Base-by-base conservation (phyloP, 2,113 vertebrate genomes). In the Alosa alosa region DNA sequence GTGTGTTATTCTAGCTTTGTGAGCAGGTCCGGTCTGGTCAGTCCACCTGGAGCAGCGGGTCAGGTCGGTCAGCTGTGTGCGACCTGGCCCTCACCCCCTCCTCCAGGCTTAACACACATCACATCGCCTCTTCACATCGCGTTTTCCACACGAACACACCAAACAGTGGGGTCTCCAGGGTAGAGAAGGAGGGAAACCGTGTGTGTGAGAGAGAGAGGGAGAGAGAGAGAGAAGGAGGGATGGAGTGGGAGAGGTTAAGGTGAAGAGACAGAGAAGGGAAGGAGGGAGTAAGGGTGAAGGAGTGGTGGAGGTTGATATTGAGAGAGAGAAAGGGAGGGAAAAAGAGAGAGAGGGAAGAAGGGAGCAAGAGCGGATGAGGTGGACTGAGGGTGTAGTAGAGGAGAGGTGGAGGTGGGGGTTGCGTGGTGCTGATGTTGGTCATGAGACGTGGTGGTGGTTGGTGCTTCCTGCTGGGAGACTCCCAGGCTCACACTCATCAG, bases 1-100 rank as follows among this genome's bases (percentile, higher is more conserved):
- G 57, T 84, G 11, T 85, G 49, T 86, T 86, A 82, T 82, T 84
- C 25, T 83, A 82, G 82, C 50, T 31, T 86, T 52, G 39, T 81
- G 81, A 81, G n/a, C 57, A 55, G 84, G 17, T 57, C 6, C 3
- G 55, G 55, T 60, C 18, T 7, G 20, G 85, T 87, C 68, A 83
- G 83, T 60, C 60, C 84, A 82, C 81, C 46, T 39, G 31, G 60
- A 84, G 25, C 81, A 52, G 55, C 68, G 50, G 86, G 50, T 89
- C 84, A 84, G 64, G 25, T 44, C 72, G 45, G 55, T 60, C 55
- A 60, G 55, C 36, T 87, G 60, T 13, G 41, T 41, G 52, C 6
- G 84, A 25, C 64, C 25, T 11, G 64, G n/a, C 64, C 25, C 72
- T 17, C 72, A 39, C 72, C 72, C 31, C 72, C 72, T 36, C 68